Base-by-base conservation (phyloP, 2,888 invertebrate species). In the Leptinotarsa peninsularis region DNA sequence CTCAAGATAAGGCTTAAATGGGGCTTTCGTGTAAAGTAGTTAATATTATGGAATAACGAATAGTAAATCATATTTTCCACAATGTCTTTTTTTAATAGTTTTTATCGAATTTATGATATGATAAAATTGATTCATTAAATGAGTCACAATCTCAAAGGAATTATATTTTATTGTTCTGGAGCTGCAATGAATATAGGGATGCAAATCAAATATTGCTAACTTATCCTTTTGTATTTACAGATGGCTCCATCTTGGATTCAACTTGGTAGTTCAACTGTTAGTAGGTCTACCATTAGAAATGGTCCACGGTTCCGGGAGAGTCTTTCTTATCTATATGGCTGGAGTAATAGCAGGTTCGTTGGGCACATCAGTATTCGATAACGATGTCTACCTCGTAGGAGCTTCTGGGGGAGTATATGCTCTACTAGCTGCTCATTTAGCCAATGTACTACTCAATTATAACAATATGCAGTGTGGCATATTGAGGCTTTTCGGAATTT, bases 331-430 rank as follows among this genome's bases (percentile, higher is more conserved):
- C 78, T 98, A 98, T 90, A 91, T 95, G 89, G 95, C 97, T 15
- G 98, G 98, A 13, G 98, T 98, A 67, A 90, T 97, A 80, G 98
- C 97, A 72, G 96, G 95, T 75, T 93, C 94, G 74, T 87, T 93
- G 77, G 96, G 96, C 74, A 97, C 97, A 70, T 96, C 96, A 76
- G 96, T 98, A 73, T 94, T 98, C 86, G 98, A 98, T 90, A 95
- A 96, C 68, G 95, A 96, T 89, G 97, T 97, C 74, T 98, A 95
- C 88, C 92, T 99, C 80, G 98, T 98, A 72, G 99, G 99, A 71
- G 98, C 98, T 4, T 98, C 98, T 72, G 98, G 98, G 33, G 99
- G 99, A 1, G 98, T 98, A 67, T 99, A 99, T 89, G 98, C 98
- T 18, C 90, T 99, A 49, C 90, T 99, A 67, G 97, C 98, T 4